Conservation (phyloP, 2,888 invertebrate genomes). For the Dicycla oo region DNA sequence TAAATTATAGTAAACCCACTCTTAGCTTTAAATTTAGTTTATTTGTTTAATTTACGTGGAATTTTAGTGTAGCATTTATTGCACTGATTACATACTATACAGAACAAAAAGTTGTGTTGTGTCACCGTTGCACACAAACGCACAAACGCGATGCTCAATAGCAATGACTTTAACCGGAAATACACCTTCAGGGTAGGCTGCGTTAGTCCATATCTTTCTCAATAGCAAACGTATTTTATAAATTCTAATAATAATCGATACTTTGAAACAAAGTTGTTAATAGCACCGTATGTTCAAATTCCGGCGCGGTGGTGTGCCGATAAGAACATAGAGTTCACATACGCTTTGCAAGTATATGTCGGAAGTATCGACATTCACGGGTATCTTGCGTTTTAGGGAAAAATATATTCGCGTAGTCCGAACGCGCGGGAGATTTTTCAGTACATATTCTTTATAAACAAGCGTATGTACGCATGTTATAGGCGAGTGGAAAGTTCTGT, state of each 20-base stretch:
- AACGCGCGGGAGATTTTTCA: not conserved
- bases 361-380: constrained; percentile 3
- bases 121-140: not conserved
- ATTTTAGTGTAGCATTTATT: constrained; percentile 41
- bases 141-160: not conserved
- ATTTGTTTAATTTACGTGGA: constrained; percentile 50
- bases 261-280: not conserved
- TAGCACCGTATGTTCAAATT: not conserved
- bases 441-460: not conserved
- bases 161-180: not conserved
- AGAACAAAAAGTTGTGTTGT: constrained; percentile 20
- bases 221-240: not conserved
- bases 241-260: not conserved
- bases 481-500: constrained; percentile 40
- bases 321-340: not conserved
- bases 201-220: not conserved
- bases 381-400: not conserved
- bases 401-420: not conserved
- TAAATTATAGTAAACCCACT: constrained; percentile 26
- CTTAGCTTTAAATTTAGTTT: constrained; percentile 48
- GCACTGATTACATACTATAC: constrained; percentile 47
- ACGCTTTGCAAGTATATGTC: not conserved
- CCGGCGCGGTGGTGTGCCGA: not conserved
- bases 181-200: not conserved
- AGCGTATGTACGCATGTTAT: constrained; percentile 23